Evolutionary conservation across 2,113 vertebrate genomes (phyloP).

Genomic region (Psettodes erumei): DNA sequence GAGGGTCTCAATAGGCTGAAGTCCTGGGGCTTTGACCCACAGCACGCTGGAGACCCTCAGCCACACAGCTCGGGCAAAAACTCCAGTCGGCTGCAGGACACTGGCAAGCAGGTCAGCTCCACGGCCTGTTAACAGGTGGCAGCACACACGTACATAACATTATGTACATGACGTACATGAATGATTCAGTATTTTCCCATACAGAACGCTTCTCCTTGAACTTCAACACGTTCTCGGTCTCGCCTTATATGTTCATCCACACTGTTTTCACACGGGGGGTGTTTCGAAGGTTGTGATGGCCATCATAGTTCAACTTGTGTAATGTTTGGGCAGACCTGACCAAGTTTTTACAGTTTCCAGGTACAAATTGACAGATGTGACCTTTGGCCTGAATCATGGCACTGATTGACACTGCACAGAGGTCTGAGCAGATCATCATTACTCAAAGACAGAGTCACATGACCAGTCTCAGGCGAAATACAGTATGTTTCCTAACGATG

Average conservation of each 20-base stretch:
- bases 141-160: neutral
- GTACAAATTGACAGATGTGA: neutral
- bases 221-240: neutral
- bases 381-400: neutral
- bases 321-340: neutral
- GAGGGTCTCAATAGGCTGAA: constrained; percentile 70
- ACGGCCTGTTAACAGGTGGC: neutral
- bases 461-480: neutral
- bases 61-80: constrained; percentile 34
- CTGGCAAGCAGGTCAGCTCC: constrained; percentile 33
- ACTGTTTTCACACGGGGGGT: neutral
- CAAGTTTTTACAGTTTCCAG: neutral
- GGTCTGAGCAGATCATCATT: neutral
- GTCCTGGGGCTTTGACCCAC: constrained; percentile 53
- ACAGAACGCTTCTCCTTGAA: neutral
- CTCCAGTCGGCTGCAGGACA: neutral
- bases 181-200: neutral
- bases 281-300: neutral
- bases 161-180: neutral
- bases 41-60: constrained; percentile 9
- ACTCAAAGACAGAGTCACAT: neutral
- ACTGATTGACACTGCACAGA: neutral
- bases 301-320: neutral
- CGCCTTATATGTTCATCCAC: neutral
- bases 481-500: neutral